phyloP scores from a whole-genome alignment of 2,888 invertebrate species.

The Nephrotoma guestfalica region DNA sequence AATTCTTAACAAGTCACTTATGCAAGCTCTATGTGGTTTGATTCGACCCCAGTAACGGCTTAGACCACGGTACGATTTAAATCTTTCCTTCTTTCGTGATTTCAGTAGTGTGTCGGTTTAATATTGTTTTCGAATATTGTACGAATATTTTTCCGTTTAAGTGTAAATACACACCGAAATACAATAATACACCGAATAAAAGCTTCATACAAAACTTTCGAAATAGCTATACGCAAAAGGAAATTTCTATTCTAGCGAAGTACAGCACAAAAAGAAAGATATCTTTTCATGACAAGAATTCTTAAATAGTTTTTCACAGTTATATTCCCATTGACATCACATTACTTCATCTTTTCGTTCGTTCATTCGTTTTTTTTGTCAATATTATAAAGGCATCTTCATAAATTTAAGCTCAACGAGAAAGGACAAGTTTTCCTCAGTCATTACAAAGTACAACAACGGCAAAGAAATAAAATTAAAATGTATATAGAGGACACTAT shows the following conservation, averaged over 20 bases:
- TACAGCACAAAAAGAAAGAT: neutral
- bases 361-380: neutral
- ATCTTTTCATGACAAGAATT: neutral
- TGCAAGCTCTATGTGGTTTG: too few relatives aligned
- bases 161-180: neutral
- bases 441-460: neutral
- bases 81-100: too few relatives aligned
- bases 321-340: neutral
- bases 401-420: neutral
- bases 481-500: neutral
- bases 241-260: neutral
- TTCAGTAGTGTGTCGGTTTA: too few relatives aligned
- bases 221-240: neutral
- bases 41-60: too few relatives aligned
- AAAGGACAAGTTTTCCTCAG: neutral
- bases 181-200: neutral
- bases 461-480: neutral
- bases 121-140: too few relatives aligned
- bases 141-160: too few relatives aligned
- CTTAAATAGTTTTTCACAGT: neutral
- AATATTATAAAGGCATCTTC: neutral
- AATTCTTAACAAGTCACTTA: too few relatives aligned
- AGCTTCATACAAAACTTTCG: neutral
- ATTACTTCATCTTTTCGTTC: neutral
- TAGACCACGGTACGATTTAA: too few relatives aligned